Conservation (phyloP, 1,140 invertebrate genomes). For the Drosophila tsacasi region DNA sequence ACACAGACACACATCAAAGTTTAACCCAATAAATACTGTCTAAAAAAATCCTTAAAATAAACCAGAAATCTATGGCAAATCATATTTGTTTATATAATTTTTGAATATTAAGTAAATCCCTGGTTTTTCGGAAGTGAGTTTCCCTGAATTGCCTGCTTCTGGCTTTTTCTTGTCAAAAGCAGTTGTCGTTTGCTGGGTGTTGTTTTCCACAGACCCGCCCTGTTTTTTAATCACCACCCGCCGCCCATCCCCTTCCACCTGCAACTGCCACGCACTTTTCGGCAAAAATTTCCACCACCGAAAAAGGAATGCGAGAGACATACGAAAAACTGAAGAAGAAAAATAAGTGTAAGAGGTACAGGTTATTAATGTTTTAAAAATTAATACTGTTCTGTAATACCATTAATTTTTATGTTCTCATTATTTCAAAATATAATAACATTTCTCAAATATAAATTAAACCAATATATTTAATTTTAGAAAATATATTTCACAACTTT, state of each 20-base stretch:
- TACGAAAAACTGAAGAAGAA: conserved; percentile 19
- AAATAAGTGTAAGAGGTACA: conserved; percentile 12
- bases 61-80: neutral
- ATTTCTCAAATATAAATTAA: too few relatives aligned
- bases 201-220: conserved; percentile 23
- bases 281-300: conserved; percentile 35
- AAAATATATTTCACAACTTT: too few relatives aligned
- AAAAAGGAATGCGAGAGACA: conserved; percentile 27
- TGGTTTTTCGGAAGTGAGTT: neutral
- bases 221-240: conserved; percentile 3
- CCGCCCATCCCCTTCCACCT: neutral
- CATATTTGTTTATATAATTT: conserved; percentile 12
- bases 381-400: neutral
- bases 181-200: conserved; percentile 13
- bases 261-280: conserved; percentile 39
- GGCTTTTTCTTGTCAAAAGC: conserved; percentile 37
- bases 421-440: neutral
- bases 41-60: conserved; percentile 2
- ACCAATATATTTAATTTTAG: too few relatives aligned
- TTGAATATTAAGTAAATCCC: conserved; percentile 6
- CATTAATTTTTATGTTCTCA: neutral
- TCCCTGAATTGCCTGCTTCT: conserved; percentile 11
- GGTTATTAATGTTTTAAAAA: neutral
- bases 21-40: neutral
- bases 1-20: neutral